These are phyloP conservation scores for Empidonax traillii DNA, from an alignment of 2,113 vertebrate genomes.

Conservation along the genomic window DNA sequence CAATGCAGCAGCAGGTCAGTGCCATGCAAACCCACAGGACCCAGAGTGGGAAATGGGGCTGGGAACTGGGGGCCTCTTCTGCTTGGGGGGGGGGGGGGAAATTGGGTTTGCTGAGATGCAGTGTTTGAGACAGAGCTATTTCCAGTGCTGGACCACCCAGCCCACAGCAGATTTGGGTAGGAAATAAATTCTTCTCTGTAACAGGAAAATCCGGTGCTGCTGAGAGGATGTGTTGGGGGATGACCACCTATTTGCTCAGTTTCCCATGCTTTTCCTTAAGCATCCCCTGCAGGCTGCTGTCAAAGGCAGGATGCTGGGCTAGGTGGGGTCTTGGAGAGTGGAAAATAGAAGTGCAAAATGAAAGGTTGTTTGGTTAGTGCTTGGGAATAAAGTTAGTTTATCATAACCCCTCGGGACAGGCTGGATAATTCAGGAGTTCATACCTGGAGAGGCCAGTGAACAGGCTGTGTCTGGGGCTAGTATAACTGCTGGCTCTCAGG, in stretches of 20 bases:
- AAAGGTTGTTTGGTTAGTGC: not conserved
- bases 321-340: not conserved
- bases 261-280: not conserved
- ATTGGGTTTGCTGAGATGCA: not conserved
- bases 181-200: not conserved
- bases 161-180: not conserved
- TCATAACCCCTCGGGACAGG: accelerated
- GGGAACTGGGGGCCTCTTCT: not conserved
- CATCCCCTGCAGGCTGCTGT: not conserved
- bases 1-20: not conserved
- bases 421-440: not conserved
- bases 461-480: not conserved
- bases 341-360: not conserved
- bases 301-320: not conserved
- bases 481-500: accelerated
- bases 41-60: not conserved
- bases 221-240: not conserved
- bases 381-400: not conserved
- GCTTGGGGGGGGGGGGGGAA: accelerated
- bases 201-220: not conserved
- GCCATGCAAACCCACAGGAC: not conserved
- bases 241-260: not conserved
- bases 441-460: not conserved
- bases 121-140: not conserved
- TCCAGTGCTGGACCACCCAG: not conserved